Evolutionary conservation across 1,140 invertebrate species (phyloP).

Genomic region (Microvelia longipes): DNA sequence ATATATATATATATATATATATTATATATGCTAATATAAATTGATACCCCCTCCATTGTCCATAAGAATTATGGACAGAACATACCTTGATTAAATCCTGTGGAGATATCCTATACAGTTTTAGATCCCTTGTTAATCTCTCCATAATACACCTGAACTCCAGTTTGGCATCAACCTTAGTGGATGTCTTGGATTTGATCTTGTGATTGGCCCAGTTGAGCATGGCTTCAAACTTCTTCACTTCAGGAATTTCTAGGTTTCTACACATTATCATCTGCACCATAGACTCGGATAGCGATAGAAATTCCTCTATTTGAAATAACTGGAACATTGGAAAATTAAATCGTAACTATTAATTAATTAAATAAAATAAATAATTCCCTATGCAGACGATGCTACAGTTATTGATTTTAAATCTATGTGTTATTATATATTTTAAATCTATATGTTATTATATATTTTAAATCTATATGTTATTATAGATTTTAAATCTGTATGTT

Average conservation of each 20-base stretch:
- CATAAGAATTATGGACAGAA: too few species aligned
- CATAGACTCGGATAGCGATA: conserved; percentile 82
- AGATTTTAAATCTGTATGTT: too few species aligned
- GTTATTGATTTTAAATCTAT: too few species aligned
- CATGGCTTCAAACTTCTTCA: conserved; percentile 89
- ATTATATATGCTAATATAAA: too few species aligned
- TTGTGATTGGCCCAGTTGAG: conserved; percentile 72
- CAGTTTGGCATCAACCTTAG: conserved; percentile 65
- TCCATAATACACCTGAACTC: conserved; percentile 89
- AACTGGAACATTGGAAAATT: conserved; percentile 46
- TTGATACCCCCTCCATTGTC: too few species aligned
- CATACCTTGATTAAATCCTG: conserved; percentile 76
- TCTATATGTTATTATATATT: too few species aligned
- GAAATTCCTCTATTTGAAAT: conserved; percentile 66
- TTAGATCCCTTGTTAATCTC: conserved; percentile 69
- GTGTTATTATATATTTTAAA: too few species aligned
- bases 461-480: too few species aligned
- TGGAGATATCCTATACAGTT: conserved; percentile 77
- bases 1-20: too few species aligned
- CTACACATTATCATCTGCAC: conserved; percentile 67
- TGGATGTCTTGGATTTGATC: conserved; percentile 54
- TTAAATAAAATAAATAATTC: too few species aligned
- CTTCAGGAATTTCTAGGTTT: conserved; percentile 69
- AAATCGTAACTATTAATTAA: too few species aligned
- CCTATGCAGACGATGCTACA: too few species aligned